These are phyloP conservation scores for Epizoanthus rinbou DNA, from an alignment of 92 coral and sea anemone species.

Conservation along the genomic window DNA sequence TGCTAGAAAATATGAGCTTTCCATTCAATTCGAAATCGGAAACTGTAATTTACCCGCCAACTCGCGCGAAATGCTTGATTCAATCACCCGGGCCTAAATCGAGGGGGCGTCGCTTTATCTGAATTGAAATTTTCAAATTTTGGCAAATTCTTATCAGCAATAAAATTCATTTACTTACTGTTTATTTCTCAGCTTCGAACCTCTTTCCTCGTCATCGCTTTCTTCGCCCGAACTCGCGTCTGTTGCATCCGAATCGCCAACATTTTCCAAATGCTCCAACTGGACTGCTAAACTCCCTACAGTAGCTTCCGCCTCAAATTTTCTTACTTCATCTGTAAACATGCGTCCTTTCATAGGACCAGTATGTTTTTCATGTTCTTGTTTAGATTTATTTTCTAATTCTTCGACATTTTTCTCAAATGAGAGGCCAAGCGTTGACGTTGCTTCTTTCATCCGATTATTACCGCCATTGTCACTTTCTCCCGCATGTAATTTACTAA, in stretches of 20 bases:
- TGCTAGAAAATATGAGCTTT: conserved; percentile 13
- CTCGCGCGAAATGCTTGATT: conserved; percentile 34
- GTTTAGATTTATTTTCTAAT: conserved; percentile 25
- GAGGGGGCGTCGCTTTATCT: conserved; percentile 45
- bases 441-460: conserved; percentile 31
- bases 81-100: conserved; percentile 6
- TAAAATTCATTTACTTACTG: conserved; percentile 42
- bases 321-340: conserved; percentile 58
- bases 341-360: conserved; percentile 61
- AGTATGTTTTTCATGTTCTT: conserved; percentile 17
- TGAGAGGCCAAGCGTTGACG: conserved; percentile 6
- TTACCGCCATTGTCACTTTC: conserved; percentile 40
- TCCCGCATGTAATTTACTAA: conserved; percentile 41
- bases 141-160: not conserved
- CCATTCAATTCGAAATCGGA: conserved; percentile 24
- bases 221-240: conserved; percentile 97
- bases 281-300: conserved; percentile 85
- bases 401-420: conserved; percentile 41
- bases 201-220: conserved; percentile 83
- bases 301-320: conserved; percentile 72
- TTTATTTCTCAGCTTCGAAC: conserved; percentile 61
- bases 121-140: not conserved
- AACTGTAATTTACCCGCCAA: conserved; percentile 33
- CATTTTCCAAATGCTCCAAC: conserved; percentile 89
- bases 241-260: conserved; percentile 97